Conservation (phyloP, 2,888 invertebrate genomes). For the Cetonia aurata region DNA sequence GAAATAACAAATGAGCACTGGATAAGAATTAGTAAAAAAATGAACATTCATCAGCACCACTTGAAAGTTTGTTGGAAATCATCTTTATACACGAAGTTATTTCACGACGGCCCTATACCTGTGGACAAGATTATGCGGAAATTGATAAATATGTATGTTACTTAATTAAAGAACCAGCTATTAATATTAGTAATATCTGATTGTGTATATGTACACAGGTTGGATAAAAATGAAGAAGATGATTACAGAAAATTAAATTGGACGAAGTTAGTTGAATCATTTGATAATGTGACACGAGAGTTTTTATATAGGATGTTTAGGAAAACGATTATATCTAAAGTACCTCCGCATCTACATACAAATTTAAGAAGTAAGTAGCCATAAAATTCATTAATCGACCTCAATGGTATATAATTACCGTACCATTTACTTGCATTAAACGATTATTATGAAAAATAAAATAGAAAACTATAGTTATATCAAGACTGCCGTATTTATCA, state of each 20-base stretch:
- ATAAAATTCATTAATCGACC: neutral
- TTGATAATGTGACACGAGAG: slow-evolving; percentile 18
- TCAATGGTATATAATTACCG: neutral
- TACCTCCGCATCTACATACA: slow-evolving; percentile 5
- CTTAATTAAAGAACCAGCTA: neutral
- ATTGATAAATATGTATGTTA: slow-evolving; percentile 20
- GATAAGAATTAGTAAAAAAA: slow-evolving; percentile 19
- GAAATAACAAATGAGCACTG: slow-evolving; percentile 27
- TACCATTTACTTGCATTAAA: neutral
- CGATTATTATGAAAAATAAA: no score
- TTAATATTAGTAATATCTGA: neutral
- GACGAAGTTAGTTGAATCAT: slow-evolving; percentile 28
- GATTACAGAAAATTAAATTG: slow-evolving; percentile 39
- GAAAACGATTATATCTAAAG: neutral
- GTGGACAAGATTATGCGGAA: slow-evolving; percentile 26
- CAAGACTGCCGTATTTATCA: no score
- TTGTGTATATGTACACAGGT: slow-evolving; percentile 25
- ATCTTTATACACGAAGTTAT: slow-evolving; percentile 24
- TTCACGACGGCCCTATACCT: slow-evolving; percentile 10
- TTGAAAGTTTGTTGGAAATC: slow-evolving; percentile 32
- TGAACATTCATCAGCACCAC: neutral
- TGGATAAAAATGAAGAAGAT: slow-evolving; percentile 12
- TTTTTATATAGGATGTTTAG: slow-evolving; percentile 33
- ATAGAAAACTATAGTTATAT: no score
- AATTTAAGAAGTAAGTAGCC: slow-evolving; percentile 34